Base-by-base conservation (phyloP, 2,797 vertebrate species). In the Sebastes miniatus region DNA sequence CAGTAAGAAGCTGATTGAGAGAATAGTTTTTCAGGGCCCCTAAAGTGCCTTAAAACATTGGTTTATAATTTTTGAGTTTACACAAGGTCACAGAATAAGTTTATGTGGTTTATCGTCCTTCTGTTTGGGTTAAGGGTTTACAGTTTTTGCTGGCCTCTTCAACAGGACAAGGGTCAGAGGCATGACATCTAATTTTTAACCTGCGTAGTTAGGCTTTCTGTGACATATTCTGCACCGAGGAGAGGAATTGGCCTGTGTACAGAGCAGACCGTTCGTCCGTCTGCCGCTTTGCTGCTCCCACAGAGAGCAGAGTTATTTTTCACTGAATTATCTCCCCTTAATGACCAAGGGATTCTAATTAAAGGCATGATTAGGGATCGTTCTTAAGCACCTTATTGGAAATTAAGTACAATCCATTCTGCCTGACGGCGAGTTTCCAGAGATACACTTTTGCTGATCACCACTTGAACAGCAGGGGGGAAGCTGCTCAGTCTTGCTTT, bases 321-420 rank as follows among this genome's bases (percentile, higher is more conserved):
- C 91, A 93, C 92, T 88, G 92, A 95, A 95, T 95, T 94, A 95
- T 96, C 94, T 94, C 86, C 83, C 84, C 88, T 94, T 95, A 96
- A 95, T 96, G 95, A 94, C 94, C 92, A 92, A 86, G 89, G 91
- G 91, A 92, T 92, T 96, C 92, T 96, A 96, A 96, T 96, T 96
- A 96, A 95, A 94, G 91, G 90, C 90, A 81, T 95, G 96, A 96
- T 96, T 96, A 96, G 94, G 92, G 93, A 91, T 93, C 87, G 88
- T 92, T 92, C 95, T 95, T 94, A 95, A 95, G 95, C 93, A 96
- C 95, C 95, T 95, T 95, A 95, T 94, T 94, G 95, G 92, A 95
- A 96, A 96, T 95, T 91, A 95, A 94, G 90, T 87, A 90, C 93
- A 94, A 96, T 96, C 94, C 93, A 95, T 96, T 95, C 83, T 93